Conservation (phyloP, 2,888 invertebrate species). For the Caradrina clavipalpis region DNA sequence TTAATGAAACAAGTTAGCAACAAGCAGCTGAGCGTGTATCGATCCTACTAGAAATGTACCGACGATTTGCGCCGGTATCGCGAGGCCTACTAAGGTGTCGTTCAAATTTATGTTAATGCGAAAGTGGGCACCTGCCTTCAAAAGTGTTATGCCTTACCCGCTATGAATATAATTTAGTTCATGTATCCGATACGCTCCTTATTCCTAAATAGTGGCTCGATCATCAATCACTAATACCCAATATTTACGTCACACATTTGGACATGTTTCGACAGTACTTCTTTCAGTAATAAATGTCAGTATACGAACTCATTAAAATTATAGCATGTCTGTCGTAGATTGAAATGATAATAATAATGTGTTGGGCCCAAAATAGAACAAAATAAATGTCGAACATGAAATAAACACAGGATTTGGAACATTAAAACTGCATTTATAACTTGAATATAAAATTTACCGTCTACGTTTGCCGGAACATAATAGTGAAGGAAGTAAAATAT, state of each 20-base stretch:
- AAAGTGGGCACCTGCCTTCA: constrained; percentile 36
- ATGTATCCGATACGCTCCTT: constrained; percentile 9
- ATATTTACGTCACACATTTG: constrained; percentile 29
- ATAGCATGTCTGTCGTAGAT: constrained; percentile 14
- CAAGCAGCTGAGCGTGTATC: constrained; percentile 87
- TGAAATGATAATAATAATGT: not conserved
- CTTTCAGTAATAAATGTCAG: constrained; percentile 25
- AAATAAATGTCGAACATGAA: not conserved
- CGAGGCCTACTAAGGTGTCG: constrained; percentile 41
- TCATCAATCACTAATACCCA: constrained; percentile 37
- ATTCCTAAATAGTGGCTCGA: constrained; percentile 8
- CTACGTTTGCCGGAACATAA: not conserved
- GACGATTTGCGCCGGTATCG: constrained; percentile 49
- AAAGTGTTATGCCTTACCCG: constrained; percentile 27
- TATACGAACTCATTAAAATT: constrained; percentile 27
- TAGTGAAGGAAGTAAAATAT: constrained; percentile 13
- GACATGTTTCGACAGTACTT: constrained; percentile 21
- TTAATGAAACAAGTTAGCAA: constrained; percentile 91
- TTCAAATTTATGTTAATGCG: constrained; percentile 55
- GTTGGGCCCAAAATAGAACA: not conserved
- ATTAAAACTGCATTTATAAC: not conserved
- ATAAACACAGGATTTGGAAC: not conserved
- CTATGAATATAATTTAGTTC: constrained; percentile 18
- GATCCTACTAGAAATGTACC: constrained; percentile 82
- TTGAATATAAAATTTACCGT: constrained; percentile 5